Evolutionary conservation across 2,113 vertebrate genomes (phyloP).

Genomic region (Catharus fuscescens): DNA sequence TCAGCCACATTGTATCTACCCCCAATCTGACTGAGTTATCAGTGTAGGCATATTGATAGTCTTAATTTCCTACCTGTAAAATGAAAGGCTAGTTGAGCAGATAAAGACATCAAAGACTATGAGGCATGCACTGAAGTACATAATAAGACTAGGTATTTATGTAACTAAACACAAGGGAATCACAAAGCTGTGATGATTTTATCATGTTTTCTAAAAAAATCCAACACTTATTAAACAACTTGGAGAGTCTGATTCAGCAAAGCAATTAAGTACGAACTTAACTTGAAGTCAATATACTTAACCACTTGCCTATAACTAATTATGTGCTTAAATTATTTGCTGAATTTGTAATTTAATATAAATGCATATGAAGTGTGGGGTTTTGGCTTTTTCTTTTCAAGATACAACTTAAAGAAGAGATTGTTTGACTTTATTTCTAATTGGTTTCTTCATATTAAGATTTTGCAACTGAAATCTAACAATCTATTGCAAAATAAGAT

Average conservation of each 20-base stretch:
- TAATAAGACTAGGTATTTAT: not conserved
- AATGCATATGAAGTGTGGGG: not conserved
- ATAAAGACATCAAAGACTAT: not conserved
- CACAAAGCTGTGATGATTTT: not conserved
- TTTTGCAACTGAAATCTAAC: not conserved
- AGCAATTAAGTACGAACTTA: not conserved
- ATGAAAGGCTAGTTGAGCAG: not conserved
- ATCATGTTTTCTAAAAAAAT: not conserved
- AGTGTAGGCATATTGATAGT: not conserved
- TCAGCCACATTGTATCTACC: not conserved
- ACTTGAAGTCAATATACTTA: conserved; percentile 17
- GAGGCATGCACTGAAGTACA: not conserved
- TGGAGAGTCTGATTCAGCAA: not conserved
- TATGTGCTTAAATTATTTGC: conserved; percentile 7
- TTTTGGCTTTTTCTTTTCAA: not conserved
- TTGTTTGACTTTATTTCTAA: not conserved
- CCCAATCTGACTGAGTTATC: not conserved
- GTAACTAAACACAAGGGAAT: not conserved
- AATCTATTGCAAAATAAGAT: not conserved
- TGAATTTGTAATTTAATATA: conserved; percentile 16
- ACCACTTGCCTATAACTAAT: conserved; percentile 1
- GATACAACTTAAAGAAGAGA: not conserved
- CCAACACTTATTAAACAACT: not conserved
- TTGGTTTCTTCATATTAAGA: not conserved
- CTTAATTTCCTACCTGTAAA: not conserved